Percentiles rank a stretch among this genome's conserved stretches.
These are phyloP conservation scores for Crotalus horridus DNA, from an alignment of 2,113 vertebrate species.

Conservation along the genomic window DNA sequence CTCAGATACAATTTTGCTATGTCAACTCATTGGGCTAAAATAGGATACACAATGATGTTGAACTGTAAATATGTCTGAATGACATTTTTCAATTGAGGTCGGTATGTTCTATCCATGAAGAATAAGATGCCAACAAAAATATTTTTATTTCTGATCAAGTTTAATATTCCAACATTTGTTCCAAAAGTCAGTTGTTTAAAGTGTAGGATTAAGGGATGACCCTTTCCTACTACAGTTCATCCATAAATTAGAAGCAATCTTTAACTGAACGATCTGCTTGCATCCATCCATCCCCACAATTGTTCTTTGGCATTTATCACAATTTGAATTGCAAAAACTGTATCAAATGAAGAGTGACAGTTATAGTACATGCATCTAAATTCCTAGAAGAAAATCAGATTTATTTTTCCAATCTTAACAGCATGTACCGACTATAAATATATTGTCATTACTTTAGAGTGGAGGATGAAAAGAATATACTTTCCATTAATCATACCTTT, in stretches of 20 bases:
- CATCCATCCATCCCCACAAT: not conserved
- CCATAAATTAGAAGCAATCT: conserved; percentile 28
- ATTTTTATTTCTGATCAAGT: not conserved
- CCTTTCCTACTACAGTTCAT: conserved; percentile 5
- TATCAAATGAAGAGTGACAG: conserved; percentile 35
- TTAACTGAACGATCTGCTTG: not conserved
- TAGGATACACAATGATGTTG: not conserved
- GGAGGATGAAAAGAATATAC: conserved; percentile 26
- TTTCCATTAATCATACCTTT: not conserved
- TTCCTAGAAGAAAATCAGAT: conserved; percentile 46
- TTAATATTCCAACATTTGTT: not conserved
- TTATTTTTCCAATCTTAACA: conserved; percentile 14
- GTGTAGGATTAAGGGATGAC: conserved; percentile 19
- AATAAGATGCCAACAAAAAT: not conserved
- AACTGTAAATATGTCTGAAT: conserved; percentile 11
- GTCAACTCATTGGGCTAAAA: not conserved
- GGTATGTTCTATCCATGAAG: not conserved
- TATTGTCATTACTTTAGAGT: conserved; percentile 51
- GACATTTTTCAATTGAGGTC: conserved; percentile 6
- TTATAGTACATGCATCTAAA: conserved; percentile 38
- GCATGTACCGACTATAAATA: conserved; percentile 56
- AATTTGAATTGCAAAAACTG: conserved; percentile 35
- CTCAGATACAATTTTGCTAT: not conserved
- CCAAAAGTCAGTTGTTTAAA: conserved; percentile 10
- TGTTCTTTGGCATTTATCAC: conserved; percentile 15